Evolutionary conservation across 2,113 vertebrate genomes (phyloP), one percentile per base, ranked within the genome.

Genomic region (Tetraodon nigroviridis): DNA sequence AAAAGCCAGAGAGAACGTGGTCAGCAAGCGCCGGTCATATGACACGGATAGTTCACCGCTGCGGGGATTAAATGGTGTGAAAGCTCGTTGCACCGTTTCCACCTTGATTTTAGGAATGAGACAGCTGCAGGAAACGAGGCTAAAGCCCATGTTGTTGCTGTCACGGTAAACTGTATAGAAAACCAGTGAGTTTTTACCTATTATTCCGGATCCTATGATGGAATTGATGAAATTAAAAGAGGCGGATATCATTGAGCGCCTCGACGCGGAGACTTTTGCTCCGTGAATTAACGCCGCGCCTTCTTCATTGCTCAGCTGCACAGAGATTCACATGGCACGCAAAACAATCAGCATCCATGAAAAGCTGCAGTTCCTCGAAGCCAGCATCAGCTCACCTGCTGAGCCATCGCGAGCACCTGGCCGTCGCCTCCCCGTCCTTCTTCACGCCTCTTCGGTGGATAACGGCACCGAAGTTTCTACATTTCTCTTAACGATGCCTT

Each of bases 221-320:
- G 96, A 97, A 79, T 98, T 99, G 76, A 95, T 92, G 61, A 98
- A 90, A 80, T 98, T 99, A 86, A 97, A 97, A 22, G 89, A 90
- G 15, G 95, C 95, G 55, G 91, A 89, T 41, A 87, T 88, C 44
- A 89, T 73, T 46, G 86, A 88, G 63, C 88, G 75, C 22, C 79
- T 91, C 68, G 42, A 44, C 76, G 53, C 67, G 21, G 74, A 63
- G 22, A 61, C 69, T 53, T 68, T 86, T 14, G 69, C 61, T 10
- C 89, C 64, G 50, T 60, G 74, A 77, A 95, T 58, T 2, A 98
- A 86, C 17, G 55, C 13, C 4, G 56, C 51, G 70, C 74, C 85
- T 83, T 95, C 94, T 76, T 89, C 84, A 32, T 61, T 60, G 64
- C 80, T 81, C 3, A 55, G 47, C 83, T 89, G 22, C 32, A 11